These are phyloP conservation scores for Heliothis subflexa DNA, from an alignment of 1,140 invertebrate genomes.

Conservation along the genomic window DNA sequence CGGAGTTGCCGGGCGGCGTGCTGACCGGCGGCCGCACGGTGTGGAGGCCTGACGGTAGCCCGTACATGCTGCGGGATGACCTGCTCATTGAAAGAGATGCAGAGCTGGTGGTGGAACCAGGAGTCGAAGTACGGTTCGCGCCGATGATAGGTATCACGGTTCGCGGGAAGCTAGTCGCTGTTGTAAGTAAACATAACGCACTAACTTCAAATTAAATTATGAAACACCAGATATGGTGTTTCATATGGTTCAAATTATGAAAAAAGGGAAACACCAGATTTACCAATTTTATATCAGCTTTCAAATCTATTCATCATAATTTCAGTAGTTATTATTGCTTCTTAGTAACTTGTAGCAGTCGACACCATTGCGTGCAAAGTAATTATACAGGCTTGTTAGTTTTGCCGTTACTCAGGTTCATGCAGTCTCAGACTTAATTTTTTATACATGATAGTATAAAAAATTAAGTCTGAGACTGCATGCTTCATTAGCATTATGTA, in stretches of 20 bases:
- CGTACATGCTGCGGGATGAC: slow-evolving; percentile 93
- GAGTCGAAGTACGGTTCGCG: slow-evolving; percentile 94
- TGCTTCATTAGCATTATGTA: background rate
- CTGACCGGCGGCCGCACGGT: slow-evolving; percentile 86
- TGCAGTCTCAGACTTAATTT: background rate
- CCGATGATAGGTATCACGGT: slow-evolving; percentile 97
- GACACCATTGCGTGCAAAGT: slow-evolving; percentile 20
- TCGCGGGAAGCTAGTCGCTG: slow-evolving; percentile 93
- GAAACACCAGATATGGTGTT: too few relatives aligned
- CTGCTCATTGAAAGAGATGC: slow-evolving; percentile 91
- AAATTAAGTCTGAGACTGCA: too few relatives aligned
- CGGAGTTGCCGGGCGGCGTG: slow-evolving; percentile 88
- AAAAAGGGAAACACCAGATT: background rate
- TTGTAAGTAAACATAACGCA: slow-evolving; percentile 88
- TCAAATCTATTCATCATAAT: background rate
- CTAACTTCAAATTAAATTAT: too few relatives aligned
- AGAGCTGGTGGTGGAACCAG: slow-evolving; percentile 93
- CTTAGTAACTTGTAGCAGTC: background rate
- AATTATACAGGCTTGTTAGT: slow-evolving; percentile 18
- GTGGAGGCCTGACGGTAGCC: slow-evolving; percentile 88
- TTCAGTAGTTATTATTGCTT: background rate
- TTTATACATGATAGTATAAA: too few relatives aligned
- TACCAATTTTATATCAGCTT: background rate
- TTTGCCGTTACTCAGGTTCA: slow-evolving; percentile 25
- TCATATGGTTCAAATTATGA: background rate